Evolutionary conservation across 2,113 vertebrate species (phyloP).

Genomic region (Rhinoptilus africanus): DNA sequence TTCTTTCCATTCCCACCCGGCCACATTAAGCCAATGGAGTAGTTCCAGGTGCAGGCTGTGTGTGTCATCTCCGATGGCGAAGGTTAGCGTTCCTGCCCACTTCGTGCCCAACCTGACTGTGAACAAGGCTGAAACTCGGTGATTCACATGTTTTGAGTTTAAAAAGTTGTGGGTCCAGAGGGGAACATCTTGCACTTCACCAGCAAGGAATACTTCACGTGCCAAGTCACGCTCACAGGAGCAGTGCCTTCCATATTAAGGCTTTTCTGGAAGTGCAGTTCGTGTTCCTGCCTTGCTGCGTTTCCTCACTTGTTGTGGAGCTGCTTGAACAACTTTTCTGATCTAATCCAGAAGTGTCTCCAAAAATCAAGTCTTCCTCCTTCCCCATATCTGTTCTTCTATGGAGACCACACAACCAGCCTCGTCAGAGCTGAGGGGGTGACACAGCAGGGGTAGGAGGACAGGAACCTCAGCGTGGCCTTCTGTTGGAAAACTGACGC

Average conservation of each 20-base stretch:
- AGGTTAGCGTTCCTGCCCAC: background rate
- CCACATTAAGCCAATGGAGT: background rate
- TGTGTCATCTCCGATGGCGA: background rate
- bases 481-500: background rate
- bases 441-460: background rate
- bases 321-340: background rate
- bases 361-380: background rate
- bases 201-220: background rate
- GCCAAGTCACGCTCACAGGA: background rate
- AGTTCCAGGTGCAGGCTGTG: background rate
- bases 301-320: background rate
- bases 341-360: background rate
- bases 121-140: background rate
- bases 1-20: background rate
- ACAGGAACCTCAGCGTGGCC: background rate
- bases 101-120: background rate
- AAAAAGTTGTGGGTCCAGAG: background rate
- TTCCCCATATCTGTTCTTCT: background rate
- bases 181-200: rapidly evolving
- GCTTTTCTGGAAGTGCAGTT: background rate
- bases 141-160: background rate
- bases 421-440: background rate
- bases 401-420: background rate
- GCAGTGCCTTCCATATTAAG: background rate
- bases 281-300: rapidly evolving